These are phyloP conservation scores for Drosophila melanosoma DNA, from an alignment of 2,888 invertebrate genomes.

Conservation along the genomic window DNA sequence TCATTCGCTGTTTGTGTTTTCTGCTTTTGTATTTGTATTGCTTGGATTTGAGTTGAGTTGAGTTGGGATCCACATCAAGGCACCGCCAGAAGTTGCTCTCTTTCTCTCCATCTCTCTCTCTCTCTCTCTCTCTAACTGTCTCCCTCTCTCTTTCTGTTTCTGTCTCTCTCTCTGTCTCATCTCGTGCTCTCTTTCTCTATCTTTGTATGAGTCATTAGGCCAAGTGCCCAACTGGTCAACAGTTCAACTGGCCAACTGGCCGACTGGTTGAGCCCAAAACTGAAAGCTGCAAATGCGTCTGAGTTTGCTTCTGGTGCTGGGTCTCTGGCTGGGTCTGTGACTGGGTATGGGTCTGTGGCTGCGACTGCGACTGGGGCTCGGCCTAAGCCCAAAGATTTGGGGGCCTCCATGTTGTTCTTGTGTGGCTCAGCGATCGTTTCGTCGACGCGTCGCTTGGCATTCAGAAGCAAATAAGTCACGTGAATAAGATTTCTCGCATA, in stretches of 20 bases:
- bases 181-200: conserved; percentile 1
- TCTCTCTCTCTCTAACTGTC: neutral
- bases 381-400: conserved; percentile 6
- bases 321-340: neutral
- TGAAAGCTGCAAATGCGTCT: conserved; percentile 1
- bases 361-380: conserved; percentile 1
- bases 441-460: conserved; percentile 49
- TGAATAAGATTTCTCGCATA: conserved; percentile 83
- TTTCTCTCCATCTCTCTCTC: neutral
- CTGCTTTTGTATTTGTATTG: conserved; percentile 40
- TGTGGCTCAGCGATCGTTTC: conserved; percentile 54
- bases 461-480: conserved; percentile 84
- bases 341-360: neutral
- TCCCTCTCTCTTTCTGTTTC: conserved; percentile 1
- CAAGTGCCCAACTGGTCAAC: conserved; percentile 48
- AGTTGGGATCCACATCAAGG: conserved; percentile 71
- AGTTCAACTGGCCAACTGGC: conserved; percentile 41
- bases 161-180: neutral
- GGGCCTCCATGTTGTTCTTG: conserved; percentile 48
- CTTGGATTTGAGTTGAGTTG: neutral
- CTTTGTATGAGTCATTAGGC: conserved; percentile 40
- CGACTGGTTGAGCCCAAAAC: conserved; percentile 33
- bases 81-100: conserved; percentile 55
- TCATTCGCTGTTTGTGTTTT: conserved; percentile 39
- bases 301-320: neutral